A percentile compares a stretch with the other conserved stretches of the same genome.
phyloP scores from a whole-genome alignment of 2,888 invertebrate genomes.

The Pollenia labialis region DNA sequence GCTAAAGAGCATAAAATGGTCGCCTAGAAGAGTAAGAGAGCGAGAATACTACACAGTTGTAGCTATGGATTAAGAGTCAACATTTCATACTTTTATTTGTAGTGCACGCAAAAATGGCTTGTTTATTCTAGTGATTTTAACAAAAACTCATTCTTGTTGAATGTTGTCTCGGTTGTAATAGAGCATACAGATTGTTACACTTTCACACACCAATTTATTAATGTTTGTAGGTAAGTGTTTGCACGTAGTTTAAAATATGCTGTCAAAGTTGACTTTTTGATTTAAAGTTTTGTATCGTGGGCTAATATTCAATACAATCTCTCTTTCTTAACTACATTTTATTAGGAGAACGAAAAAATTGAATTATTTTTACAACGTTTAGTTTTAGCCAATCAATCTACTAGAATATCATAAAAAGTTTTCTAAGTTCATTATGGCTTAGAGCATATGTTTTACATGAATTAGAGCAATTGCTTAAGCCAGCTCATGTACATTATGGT shows the following conservation, averaged over 20 bases:
- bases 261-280: conserved; percentile 64
- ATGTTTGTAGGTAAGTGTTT: neutral
- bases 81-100: conserved; percentile 41
- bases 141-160: conserved; percentile 55
- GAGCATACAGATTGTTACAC: conserved; percentile 30
- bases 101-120: conserved; percentile 45
- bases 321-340: no score
- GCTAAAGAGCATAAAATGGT: conserved; percentile 36
- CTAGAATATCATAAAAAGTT: no score
- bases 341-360: no score
- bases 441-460: no score
- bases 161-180: conserved; percentile 32
- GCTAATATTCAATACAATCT: no score
- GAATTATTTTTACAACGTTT: no score
- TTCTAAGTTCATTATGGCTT: no score
- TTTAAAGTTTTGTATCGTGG: conserved; percentile 38
- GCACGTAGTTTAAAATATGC: conserved; percentile 46
- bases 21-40: neutral
- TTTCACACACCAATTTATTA: neutral
- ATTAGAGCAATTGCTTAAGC: no score
- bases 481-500: no score
- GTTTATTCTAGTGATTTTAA: conserved; percentile 53
- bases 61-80: conserved; percentile 34
- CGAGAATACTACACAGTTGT: conserved; percentile 11
- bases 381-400: no score